Conservation (phyloP, 1,140 invertebrate genomes). For the Temnothorax curvispinosus region DNA sequence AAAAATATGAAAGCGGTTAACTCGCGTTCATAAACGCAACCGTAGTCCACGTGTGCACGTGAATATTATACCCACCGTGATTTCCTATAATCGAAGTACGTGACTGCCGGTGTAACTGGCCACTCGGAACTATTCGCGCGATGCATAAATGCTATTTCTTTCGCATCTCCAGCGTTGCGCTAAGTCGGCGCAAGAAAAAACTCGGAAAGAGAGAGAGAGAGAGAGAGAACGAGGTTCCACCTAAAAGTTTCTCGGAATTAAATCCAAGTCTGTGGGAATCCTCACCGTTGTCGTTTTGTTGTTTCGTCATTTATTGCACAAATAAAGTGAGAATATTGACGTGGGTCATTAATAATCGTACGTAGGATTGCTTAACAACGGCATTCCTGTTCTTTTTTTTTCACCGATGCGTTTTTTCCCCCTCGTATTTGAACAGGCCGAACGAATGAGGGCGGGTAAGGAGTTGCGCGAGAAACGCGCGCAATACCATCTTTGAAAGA, state of each 20-base stretch:
- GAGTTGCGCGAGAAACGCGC: constrained; percentile 22
- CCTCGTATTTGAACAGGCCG: background rate
- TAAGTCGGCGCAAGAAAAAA: background rate
- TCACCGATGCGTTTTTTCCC: background rate
- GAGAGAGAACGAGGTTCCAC: background rate
- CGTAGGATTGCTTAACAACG: background rate
- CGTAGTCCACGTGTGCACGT: constrained; percentile 9
- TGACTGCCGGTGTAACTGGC: constrained; percentile 42
- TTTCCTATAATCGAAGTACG: constrained; percentile 54
- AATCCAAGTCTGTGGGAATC: background rate
- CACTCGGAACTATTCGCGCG: constrained; percentile 37
- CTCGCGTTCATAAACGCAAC: constrained; percentile 19
- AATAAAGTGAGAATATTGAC: background rate
- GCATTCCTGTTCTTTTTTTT: background rate
- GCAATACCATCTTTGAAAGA: constrained; percentile 7
- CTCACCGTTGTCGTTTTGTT: background rate
- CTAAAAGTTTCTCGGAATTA: constrained; percentile 20
- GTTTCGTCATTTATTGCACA: background rate
- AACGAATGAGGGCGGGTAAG: constrained; percentile 23
- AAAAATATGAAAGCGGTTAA: constrained; percentile 28
- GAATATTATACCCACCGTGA: constrained; percentile 36
- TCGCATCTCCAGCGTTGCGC: background rate
- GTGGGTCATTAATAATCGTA: background rate
- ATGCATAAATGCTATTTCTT: constrained; percentile 36
- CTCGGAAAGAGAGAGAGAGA: background rate